These are phyloP conservation scores for Orientallactaga sibirica DNA, from an alignment of 2,797 vertebrate species.

Conservation along the genomic window DNA sequence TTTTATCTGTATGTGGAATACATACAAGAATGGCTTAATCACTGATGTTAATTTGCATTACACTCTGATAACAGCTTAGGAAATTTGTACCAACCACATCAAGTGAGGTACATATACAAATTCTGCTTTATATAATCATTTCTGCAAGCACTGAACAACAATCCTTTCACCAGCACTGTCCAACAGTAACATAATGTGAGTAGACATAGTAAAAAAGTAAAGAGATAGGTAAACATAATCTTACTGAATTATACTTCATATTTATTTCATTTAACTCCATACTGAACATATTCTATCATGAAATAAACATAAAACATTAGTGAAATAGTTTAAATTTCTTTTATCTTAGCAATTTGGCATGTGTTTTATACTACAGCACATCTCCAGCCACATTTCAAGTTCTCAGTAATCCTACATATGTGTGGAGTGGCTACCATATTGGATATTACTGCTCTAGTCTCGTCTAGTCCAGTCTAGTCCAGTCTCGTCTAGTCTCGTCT, in stretches of 20 bases:
- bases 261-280: slow-evolving; percentile 36
- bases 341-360: background rate
- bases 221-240: slow-evolving; percentile 15
- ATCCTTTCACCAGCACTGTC: background rate
- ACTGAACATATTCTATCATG: background rate
- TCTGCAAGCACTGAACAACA: background rate
- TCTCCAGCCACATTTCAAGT: background rate
- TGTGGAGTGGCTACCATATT: background rate
- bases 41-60: background rate
- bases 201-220: background rate
- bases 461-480: background rate
- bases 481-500: background rate
- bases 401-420: too few species aligned
- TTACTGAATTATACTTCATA: background rate
- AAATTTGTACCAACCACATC: slow-evolving; percentile 28
- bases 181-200: background rate
- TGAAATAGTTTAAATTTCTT: background rate
- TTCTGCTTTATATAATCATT: background rate
- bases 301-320: background rate
- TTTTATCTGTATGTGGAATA: background rate
- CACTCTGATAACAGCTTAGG: background rate
- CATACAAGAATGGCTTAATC: background rate
- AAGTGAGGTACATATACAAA: background rate
- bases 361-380: background rate
- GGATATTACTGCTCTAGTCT: background rate